These are phyloP conservation scores for Hetaerina titia DNA, from an alignment of 2,888 invertebrate species.

Conservation along the genomic window DNA sequence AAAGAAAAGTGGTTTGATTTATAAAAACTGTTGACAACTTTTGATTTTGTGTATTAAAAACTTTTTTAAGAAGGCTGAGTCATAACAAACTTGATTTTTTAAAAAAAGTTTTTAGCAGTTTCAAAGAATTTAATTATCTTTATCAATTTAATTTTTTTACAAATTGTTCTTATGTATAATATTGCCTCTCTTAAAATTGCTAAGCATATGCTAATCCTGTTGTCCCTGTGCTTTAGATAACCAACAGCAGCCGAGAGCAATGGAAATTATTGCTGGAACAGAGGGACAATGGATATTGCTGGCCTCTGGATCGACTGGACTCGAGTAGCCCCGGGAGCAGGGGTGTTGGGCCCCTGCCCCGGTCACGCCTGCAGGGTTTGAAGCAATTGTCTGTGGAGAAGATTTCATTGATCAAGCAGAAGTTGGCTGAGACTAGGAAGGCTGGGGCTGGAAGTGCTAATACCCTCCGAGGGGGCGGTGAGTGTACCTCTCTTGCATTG, in stretches of 20 bases:
- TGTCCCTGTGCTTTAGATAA: slow-evolving; percentile 81
- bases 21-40: too few species aligned
- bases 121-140: too few species aligned
- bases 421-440: slow-evolving; percentile 80
- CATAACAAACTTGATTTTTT: too few species aligned
- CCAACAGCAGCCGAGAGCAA: slow-evolving; percentile 86
- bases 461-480: slow-evolving; percentile 65
- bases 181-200: too few species aligned
- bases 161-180: too few species aligned
- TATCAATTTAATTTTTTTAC: neutral
- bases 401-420: slow-evolving; percentile 82
- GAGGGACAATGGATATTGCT: slow-evolving; percentile 85
- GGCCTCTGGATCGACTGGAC: slow-evolving; percentile 77
- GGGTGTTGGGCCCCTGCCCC: slow-evolving; percentile 72
- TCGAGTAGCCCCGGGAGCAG: slow-evolving; percentile 70
- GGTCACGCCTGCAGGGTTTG: slow-evolving; percentile 82
- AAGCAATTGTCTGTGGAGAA: slow-evolving; percentile 86
- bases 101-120: too few species aligned
- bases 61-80: too few species aligned
- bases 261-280: slow-evolving; percentile 91
- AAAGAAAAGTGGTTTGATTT: too few species aligned
- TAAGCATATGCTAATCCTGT: neutral
- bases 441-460: slow-evolving; percentile 72
- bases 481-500: too few species aligned
- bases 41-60: too few species aligned